Evolutionary conservation across 1,140 invertebrate genomes (phyloP).

Genomic region (Listronotus bonariensis): DNA sequence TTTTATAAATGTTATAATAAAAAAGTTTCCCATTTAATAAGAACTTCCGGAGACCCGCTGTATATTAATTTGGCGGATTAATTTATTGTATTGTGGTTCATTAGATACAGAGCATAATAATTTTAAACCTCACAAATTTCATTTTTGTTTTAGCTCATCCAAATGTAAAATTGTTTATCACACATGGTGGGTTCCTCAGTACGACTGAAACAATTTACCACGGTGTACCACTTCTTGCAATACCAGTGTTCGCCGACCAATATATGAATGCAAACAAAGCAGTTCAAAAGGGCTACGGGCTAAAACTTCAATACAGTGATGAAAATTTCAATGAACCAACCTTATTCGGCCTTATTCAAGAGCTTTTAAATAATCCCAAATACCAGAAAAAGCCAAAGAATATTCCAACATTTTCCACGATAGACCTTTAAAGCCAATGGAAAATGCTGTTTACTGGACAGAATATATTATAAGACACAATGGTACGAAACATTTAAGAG

Average conservation of each 20-base stretch:
- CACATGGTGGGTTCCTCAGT: constrained; percentile 41
- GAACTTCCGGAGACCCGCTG: too few relatives aligned
- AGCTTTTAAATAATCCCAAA: not conserved
- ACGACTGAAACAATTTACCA: constrained; percentile 56
- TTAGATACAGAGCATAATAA: too few relatives aligned
- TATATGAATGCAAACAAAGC: constrained; percentile 20
- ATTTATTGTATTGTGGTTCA: too few relatives aligned
- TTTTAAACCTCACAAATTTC: too few relatives aligned
- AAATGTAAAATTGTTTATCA: constrained; percentile 40
- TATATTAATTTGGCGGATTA: too few relatives aligned
- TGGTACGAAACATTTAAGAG: constrained; percentile 14
- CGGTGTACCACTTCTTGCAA: constrained; percentile 58
- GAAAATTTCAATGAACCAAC: constrained; percentile 3
- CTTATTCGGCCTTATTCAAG: not conserved
- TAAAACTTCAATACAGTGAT: not conserved
- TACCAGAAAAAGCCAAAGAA: not conserved
- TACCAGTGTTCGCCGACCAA: constrained; percentile 50
- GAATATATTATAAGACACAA: constrained; percentile 27
- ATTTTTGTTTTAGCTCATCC: constrained; percentile 27
- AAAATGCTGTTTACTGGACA: constrained; percentile 27
- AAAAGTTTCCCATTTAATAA: too few relatives aligned
- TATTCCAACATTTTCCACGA: constrained; percentile 7
- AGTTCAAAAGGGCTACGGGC: constrained; percentile 27
- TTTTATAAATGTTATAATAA: too few relatives aligned
- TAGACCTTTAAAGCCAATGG: constrained; percentile 26